Base-by-base conservation (phyloP, 1,140 invertebrate genomes). In the Rhizoglyphus robini region DNA sequence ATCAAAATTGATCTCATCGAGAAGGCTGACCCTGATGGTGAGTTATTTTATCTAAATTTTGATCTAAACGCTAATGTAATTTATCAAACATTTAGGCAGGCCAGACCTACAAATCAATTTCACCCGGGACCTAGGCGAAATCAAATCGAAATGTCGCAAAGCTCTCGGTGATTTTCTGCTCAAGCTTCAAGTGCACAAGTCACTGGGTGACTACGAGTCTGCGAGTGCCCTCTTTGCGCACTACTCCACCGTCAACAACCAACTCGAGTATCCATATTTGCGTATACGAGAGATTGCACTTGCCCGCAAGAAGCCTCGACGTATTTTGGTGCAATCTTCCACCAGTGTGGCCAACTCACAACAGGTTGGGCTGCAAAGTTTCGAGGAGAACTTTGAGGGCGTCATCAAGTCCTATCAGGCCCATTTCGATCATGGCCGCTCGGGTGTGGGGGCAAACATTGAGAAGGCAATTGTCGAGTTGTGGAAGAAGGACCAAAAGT, bases 201-300 rank as follows among this genome's bases (percentile, higher is more conserved):
- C 90, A 20, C 92, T 88, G 1, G 90, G 83, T 3, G 86, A 95
- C 76, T 73, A 86, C 13, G 79, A 82, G 51, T 81, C 79, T 47
- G 90, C 87, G 23, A 81, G 79, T 64, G 74, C 80, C 65, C 81
- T 96, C 81, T 94, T 88, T 75, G 80, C 84, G 62, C 80, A 82
- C 68, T 94, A 90, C 74, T 87, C 88, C 27, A 81, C 83, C 63
- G 87, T 96, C 1, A 81, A 81, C 51, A 81, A 84, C 68, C 73
- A 76, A 61, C 83, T 82, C 0, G 58, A 74, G 2, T 74, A 83
- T 70, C 82, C 84, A 18, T 92, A 90, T 83, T 77, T 81, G 0
- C 80, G 80, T 65, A 91, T 89, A 86, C 82, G 90, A 54, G 82
- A 88, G 49, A 90, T 95, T 73, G 84, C 94, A 32, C 73, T 96